phyloP scores from a whole-genome alignment of 2,888 invertebrate species.

The Pantelozetes paolii region DNA sequence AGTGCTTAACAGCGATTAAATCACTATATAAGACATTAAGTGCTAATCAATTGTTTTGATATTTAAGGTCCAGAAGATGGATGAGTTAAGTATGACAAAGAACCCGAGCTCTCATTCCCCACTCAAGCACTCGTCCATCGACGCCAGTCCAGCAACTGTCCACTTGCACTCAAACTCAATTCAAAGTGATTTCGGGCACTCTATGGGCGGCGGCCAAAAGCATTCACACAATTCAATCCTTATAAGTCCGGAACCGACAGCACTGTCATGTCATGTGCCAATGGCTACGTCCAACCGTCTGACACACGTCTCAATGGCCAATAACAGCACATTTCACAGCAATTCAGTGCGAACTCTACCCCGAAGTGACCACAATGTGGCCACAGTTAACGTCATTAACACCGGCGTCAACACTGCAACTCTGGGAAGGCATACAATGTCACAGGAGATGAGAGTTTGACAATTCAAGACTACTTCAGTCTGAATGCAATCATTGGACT shows the following conservation, averaged over 20 bases:
- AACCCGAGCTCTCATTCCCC: slow-evolving; percentile 31
- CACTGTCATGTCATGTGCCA: slow-evolving; percentile 24
- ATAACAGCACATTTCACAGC: slow-evolving; percentile 26
- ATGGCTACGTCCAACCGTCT: not conserved
- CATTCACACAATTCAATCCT: slow-evolving; percentile 34
- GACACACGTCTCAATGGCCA: slow-evolving; percentile 35
- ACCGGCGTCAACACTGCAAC: slow-evolving; percentile 13
- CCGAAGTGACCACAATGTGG: slow-evolving; percentile 22
- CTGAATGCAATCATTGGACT: slow-evolving; percentile 46
- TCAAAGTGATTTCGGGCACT: slow-evolving; percentile 7
- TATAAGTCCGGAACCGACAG: not conserved
- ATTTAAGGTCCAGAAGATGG: slow-evolving; percentile 26
- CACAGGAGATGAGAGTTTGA: slow-evolving; percentile 39
- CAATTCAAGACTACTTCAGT: slow-evolving; percentile 42
- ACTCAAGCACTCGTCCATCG: slow-evolving; percentile 27
- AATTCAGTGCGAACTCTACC: slow-evolving; percentile 26
- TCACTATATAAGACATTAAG: not conserved
- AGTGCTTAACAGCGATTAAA: not conserved
- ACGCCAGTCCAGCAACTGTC: slow-evolving; percentile 17
- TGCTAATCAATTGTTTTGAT: not conserved
- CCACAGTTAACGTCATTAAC: slow-evolving; percentile 27
- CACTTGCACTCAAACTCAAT: slow-evolving; percentile 29
- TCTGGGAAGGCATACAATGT: slow-evolving; percentile 24
- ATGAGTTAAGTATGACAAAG: slow-evolving; percentile 22
- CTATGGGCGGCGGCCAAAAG: not conserved